Evolutionary conservation across 2,888 invertebrate species (phyloP), one percentile per base, ranked within the genome.

Genomic region (Cheilosia variabilis): DNA sequence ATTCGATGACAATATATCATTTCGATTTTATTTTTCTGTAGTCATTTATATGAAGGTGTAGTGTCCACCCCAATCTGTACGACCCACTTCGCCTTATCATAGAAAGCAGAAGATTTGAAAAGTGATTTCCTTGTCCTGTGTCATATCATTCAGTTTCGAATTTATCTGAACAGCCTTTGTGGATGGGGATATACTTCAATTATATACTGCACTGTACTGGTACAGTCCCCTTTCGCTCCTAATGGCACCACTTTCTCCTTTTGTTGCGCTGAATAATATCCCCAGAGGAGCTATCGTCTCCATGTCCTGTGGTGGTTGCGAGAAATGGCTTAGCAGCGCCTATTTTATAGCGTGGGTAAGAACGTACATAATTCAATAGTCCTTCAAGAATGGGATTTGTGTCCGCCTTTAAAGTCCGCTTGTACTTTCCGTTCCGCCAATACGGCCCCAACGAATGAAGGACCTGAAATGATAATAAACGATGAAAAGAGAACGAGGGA

Each of bases 381-480:
- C 53, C 45, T 62, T 62, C 72, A 72, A 72, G 52, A 31, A 43
- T 41, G 27, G 52, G 71, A 43, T 31, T 60, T 58, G 41, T 72
- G 52, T 62, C 43, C 60, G 41, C 52, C 47, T 52, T 71, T 52
- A 72, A 52, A 60, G 62, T 47, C 6, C 19, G 27, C 31, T 24
- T 24, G 6, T 31, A 47, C 19, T 24, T 37, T 68, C 10, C 15
- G 1, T 37, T 68, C 10, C 15, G 0, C 19, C 4, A 13, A 17
- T 69, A 13, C 34, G 34, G 3, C 10, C 31, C 13, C 43, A 45
- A 19, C 19, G 19, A 65, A 52, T 66, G 31, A 57, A 27, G 50
- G 75, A 75, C 66, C 50, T 50, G 24, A 63, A 63, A 50, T 19
- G 19, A 34, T 15, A 4, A 52, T 13, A 37, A 17, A 19, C 15